A percentile compares a stretch with the other conserved stretches of the same genome.
These are phyloP conservation scores for Caenorhabditis brenneri DNA, from an alignment of 1,140 invertebrate species.

Conservation along the genomic window DNA sequence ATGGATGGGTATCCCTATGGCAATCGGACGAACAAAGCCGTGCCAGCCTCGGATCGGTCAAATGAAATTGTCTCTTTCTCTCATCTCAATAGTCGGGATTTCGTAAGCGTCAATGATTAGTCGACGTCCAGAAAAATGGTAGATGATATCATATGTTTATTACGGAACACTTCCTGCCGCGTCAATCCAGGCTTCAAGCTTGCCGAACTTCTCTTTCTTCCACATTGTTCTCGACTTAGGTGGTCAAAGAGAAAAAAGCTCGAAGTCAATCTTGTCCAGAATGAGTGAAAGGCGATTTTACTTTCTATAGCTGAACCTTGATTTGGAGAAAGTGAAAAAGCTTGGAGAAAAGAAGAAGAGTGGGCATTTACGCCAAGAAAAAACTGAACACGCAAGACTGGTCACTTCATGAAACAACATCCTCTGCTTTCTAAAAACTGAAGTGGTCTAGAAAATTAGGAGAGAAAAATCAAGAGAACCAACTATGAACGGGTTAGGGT, in stretches of 20 bases:
- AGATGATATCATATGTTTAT: background rate
- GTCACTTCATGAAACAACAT: constrained; percentile 28
- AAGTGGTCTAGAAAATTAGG: constrained; percentile 23
- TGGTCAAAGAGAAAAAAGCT: background rate
- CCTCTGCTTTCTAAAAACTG: background rate
- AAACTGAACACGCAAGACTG: constrained; percentile 31
- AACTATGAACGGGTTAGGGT: background rate
- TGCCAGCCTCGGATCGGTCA: constrained; percentile 2
- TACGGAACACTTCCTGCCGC: too few species aligned
- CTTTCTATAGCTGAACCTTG: constrained; percentile 43
- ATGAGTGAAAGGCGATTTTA: constrained; percentile 42
- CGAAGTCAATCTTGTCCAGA: constrained; percentile 18
- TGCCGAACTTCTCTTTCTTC: too few species aligned
- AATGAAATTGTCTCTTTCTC: background rate
- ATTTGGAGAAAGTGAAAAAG: constrained; percentile 42
- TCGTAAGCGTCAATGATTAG: background rate
- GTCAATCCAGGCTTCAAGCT: too few species aligned
- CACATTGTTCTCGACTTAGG: too few species aligned
- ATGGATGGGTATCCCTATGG: constrained; percentile 40
- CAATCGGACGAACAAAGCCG: constrained; percentile 18
- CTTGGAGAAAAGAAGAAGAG: constrained; percentile 38
- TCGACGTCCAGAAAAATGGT: background rate
- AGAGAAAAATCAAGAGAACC: background rate
- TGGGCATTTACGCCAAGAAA: constrained; percentile 39
- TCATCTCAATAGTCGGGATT: background rate